These are phyloP conservation scores for Meteorus cinctellus DNA, from an alignment of 2,888 invertebrate genomes.

Conservation along the genomic window DNA sequence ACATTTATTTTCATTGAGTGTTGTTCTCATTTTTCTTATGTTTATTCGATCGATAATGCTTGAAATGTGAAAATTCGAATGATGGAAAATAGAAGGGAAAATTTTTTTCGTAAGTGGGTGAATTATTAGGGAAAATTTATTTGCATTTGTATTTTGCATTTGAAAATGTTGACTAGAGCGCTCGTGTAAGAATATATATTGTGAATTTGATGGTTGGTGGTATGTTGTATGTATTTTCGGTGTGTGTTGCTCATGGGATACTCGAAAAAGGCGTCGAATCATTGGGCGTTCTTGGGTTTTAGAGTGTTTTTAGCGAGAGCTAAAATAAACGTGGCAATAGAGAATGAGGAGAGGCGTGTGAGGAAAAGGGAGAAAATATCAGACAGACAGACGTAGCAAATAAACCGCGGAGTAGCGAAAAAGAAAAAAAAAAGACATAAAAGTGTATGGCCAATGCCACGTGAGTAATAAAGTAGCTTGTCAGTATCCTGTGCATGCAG, in stretches of 20 bases:
- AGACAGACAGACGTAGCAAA: conserved; percentile 9
- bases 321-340: conserved; percentile 28
- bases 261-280: conserved; percentile 40
- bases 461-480: conserved; percentile 37
- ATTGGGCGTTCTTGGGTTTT: conserved; percentile 24
- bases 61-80: too few species aligned
- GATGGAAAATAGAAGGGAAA: too few species aligned
- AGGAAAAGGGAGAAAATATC: neutral
- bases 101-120: too few species aligned
- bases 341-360: neutral
- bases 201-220: too few species aligned
- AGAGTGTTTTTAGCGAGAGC: conserved; percentile 30
- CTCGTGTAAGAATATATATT: too few species aligned
- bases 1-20: too few species aligned
- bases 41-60: too few species aligned
- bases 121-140: too few species aligned
- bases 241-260: conserved; percentile 16
- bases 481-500: conserved; percentile 4
- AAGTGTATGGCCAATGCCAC: conserved; percentile 20
- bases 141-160: neutral
- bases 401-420: neutral
- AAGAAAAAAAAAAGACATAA: neutral
- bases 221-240: neutral
- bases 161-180: neutral
- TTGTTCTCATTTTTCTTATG: too few species aligned